Evolutionary conservation across 2,797 vertebrate genomes (phyloP).

Genomic region (Gambelia wislizenii): DNA sequence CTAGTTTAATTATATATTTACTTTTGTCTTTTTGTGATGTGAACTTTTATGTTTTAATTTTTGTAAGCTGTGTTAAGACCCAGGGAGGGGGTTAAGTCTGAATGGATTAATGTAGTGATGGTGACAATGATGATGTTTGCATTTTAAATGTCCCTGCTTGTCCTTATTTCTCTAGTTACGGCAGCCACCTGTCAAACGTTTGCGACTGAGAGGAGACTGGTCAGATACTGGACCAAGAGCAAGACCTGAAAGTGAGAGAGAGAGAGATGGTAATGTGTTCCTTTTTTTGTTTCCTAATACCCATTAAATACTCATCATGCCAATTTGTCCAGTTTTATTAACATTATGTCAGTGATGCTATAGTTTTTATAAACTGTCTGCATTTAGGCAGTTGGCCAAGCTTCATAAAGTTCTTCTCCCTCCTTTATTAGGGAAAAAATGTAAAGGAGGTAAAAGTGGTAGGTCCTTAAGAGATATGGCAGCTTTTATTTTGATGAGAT

Average conservation of each 20-base stretch:
- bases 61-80: too few species aligned
- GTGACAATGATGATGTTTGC: not conserved
- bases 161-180: constrained; percentile 83
- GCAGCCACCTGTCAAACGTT: constrained; percentile 96
- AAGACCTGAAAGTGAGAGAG: constrained; percentile 95
- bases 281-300: not conserved
- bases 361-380: not conserved
- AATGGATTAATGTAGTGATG: too few species aligned
- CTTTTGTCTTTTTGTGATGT: too few species aligned
- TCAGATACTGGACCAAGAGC: constrained; percentile 98
- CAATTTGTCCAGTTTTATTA: not conserved
- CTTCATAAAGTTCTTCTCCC: not conserved
- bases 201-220: constrained; percentile 96
- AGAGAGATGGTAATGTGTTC: constrained; percentile 89
- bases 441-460: too few species aligned
- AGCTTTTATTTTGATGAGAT: not conserved
- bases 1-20: too few species aligned
- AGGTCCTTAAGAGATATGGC: too few species aligned
- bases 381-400: not conserved
- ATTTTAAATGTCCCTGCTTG: constrained; percentile 27
- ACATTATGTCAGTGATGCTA: not conserved
- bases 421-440: not conserved
- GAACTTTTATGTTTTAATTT: too few species aligned
- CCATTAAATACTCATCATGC: not conserved
- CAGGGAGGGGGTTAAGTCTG: too few species aligned